phyloP scores from a whole-genome alignment of 2,797 vertebrate genomes.

The Enteromius fasciolatus region DNA sequence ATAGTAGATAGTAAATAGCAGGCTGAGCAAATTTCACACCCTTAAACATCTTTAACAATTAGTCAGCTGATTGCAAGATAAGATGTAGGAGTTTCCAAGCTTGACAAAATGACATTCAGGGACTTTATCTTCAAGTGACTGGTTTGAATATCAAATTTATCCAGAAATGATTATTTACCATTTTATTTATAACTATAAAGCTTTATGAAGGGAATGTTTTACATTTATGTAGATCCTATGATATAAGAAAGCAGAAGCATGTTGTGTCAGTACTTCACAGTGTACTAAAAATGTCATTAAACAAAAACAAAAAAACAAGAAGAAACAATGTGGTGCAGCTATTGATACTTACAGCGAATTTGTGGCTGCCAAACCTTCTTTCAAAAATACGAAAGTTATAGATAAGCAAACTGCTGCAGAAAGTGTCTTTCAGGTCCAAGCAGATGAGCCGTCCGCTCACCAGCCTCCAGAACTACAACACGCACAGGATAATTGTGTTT shows the following conservation, averaged over 20 bases:
- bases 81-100: not conserved
- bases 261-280: not conserved
- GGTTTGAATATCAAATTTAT: not conserved
- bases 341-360: constrained; percentile 88
- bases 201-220: not conserved
- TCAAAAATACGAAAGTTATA: constrained; percentile 97
- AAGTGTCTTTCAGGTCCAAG: constrained; percentile 93
- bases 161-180: not conserved
- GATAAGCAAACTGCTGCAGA: constrained; percentile 94
- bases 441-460: constrained; percentile 88
- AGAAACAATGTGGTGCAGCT: too few relatives aligned
- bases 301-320: not conserved
- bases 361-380: constrained; percentile 92
- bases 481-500: not conserved
- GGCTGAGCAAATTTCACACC: not conserved
- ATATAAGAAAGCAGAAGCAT: not conserved
- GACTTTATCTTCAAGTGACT: not conserved
- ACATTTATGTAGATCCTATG: not conserved
- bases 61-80: not conserved
- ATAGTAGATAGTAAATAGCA: not conserved
- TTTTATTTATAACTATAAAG: not conserved
- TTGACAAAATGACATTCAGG: not conserved
- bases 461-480: constrained; percentile 86
- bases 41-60: not conserved
- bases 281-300: not conserved